Conservation (phyloP, 2,888 invertebrate species). For the Ramazzottius varieornatus region DNA sequence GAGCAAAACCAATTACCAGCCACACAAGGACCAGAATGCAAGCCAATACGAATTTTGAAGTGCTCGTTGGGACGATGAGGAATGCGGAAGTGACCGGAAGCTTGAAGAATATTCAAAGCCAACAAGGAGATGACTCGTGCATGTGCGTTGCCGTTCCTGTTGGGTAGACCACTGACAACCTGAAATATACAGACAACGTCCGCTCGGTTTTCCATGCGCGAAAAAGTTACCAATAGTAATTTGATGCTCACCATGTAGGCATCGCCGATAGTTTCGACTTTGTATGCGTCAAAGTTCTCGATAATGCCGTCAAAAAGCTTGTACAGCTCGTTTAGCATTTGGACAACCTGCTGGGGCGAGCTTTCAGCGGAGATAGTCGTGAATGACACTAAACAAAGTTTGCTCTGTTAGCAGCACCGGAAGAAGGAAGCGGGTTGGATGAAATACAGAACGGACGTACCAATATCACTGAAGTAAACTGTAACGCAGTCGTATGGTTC, state of each 20-base stretch:
- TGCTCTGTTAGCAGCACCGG: too few species aligned
- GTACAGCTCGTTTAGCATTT: background rate
- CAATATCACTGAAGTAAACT: background rate
- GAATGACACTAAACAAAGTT: background rate
- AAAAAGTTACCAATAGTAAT: too few species aligned
- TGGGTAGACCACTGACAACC: background rate
- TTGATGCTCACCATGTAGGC: constrained; percentile 3
- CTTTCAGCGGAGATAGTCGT: background rate
- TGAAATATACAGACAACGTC: background rate
- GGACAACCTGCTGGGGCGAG: background rate
- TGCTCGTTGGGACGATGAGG: background rate
- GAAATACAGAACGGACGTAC: background rate
- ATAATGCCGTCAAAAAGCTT: background rate
- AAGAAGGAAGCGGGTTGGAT: background rate
- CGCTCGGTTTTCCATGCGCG: too few species aligned
- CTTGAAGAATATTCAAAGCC: background rate
- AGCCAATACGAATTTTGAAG: background rate
- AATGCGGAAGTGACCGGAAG: background rate
- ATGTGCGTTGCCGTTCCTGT: background rate
- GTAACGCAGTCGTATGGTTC: background rate
- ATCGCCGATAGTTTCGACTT: background rate
- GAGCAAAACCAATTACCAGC: too few species aligned
- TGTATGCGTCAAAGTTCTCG: background rate
- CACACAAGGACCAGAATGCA: constrained; percentile 1
- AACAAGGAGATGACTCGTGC: background rate